A percentile compares a stretch with the other conserved stretches of the same genome.
Evolutionary conservation across 1,140 invertebrate genomes (phyloP).

Genomic region (Ceratoteleas bidentatus): DNA sequence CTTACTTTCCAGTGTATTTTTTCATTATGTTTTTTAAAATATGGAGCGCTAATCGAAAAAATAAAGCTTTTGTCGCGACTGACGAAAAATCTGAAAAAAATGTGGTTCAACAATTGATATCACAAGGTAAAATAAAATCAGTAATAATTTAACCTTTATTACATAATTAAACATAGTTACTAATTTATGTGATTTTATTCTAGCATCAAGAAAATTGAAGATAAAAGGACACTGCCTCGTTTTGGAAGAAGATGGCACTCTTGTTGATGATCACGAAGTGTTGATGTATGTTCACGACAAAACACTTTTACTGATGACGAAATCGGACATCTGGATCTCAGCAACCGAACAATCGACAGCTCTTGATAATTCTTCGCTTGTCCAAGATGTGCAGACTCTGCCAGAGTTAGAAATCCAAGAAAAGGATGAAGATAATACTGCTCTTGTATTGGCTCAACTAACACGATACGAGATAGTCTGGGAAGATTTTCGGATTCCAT

Average conservation of each 20-base stretch:
- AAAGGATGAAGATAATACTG: neutral
- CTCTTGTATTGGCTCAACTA: neutral
- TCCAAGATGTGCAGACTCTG: constrained; percentile 1
- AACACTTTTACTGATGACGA: constrained; percentile 11
- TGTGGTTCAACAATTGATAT: constrained; percentile 19
- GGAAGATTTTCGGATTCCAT: constrained; percentile 32
- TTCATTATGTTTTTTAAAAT: constrained; percentile 40
- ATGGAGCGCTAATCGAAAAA: constrained; percentile 28
- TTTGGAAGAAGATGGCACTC: constrained; percentile 25
- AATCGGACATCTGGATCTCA: constrained; percentile 4
- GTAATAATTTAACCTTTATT: neutral
- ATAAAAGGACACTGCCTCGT: constrained; percentile 15
- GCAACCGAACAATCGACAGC: neutral
- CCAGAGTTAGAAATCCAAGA: neutral
- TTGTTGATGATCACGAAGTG: constrained; percentile 7
- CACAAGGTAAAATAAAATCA: constrained; percentile 10
- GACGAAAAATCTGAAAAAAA: constrained; percentile 21
- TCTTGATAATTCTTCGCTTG: neutral
- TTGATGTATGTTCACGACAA: constrained; percentile 11
- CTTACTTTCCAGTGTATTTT: constrained; percentile 5
- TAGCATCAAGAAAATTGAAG: constrained; percentile 17
- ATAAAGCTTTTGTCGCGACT: constrained; percentile 31
- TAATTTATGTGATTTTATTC: constrained; percentile 1
- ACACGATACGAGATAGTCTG: constrained; percentile 8
- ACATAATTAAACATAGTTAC: neutral